These are phyloP conservation scores for Branchipolynoe longqiensis DNA, from an alignment of 2,888 invertebrate species.

Conservation along the genomic window DNA sequence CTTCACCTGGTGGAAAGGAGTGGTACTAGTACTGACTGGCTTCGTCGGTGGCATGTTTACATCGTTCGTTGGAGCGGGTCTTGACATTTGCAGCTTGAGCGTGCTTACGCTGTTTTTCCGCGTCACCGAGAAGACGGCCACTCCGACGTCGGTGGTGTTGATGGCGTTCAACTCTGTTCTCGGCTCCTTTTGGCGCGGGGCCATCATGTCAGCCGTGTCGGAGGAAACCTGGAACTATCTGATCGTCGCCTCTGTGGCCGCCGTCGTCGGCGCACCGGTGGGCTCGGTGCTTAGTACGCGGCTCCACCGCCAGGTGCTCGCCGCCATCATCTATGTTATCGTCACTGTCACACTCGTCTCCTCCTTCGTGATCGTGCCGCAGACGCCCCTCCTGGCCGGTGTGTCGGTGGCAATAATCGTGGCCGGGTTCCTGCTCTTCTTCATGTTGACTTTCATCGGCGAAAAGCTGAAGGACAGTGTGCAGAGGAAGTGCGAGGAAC, in stretches of 20 bases:
- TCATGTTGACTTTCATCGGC: neutral
- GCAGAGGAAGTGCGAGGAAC: too few relatives aligned
- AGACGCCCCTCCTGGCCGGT: slow-evolving; percentile 55
- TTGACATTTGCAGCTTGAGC: slow-evolving; percentile 77
- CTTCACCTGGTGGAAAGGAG: slow-evolving; percentile 70
- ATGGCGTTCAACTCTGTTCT: slow-evolving; percentile 74
- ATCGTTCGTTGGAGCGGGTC: slow-evolving; percentile 74
- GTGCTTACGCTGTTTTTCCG: slow-evolving; percentile 67
- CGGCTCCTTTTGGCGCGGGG: slow-evolving; percentile 60
- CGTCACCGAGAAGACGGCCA: slow-evolving; percentile 74
- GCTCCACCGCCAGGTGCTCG: slow-evolving; percentile 71
- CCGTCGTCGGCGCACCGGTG: slow-evolving; percentile 69
- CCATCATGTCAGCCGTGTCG: neutral
- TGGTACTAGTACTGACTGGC: slow-evolving; percentile 74
- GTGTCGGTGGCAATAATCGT: slow-evolving; percentile 46
- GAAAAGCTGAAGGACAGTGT: slow-evolving; percentile 6
- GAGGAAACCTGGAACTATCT: slow-evolving; percentile 70
- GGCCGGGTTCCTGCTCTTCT: slow-evolving; percentile 55
- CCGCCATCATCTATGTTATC: slow-evolving; percentile 70
- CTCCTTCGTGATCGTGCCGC: slow-evolving; percentile 63
- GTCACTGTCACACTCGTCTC: slow-evolving; percentile 64
- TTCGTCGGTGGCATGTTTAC: slow-evolving; percentile 76
- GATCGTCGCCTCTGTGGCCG: slow-evolving; percentile 67
- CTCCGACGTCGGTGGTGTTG: slow-evolving; percentile 76
- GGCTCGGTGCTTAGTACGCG: slow-evolving; percentile 71